Base-by-base conservation (phyloP, 2,888 invertebrate genomes). In the Hirtodrosophila alboralis region DNA sequence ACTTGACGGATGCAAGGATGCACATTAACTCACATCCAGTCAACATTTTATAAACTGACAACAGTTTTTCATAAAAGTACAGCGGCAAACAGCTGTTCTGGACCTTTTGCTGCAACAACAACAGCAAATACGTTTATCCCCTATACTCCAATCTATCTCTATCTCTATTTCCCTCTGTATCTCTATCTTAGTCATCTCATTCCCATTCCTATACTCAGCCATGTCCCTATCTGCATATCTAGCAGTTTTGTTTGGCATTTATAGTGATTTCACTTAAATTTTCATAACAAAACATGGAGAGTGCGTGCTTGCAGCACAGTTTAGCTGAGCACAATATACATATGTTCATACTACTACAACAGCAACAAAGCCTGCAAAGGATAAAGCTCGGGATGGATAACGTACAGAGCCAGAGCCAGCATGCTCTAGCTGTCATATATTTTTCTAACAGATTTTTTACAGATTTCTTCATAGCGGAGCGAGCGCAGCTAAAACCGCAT, bases 261-360 rank as follows among this genome's bases (percentile, higher is more conserved):
- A 80, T 83, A 86, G 87, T 86, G 87, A 86, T 86, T 87, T 86
- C 85, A 86, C 87, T 87, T 86, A 86, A 86, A 86, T 86, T 85
- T 81, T 86, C 78, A 85, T 80, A 81, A 87, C 76, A 86, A 80
- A 74, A 86, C 77, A 72, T 75, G 75, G 56, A 62, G 60, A 79
- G 72, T 81, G 85, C 84, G 84, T 79, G 79, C 70, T 65, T 54
- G 84, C 54, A 74, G 67, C 68, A 58, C 51, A 57, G 49, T 41
- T 58, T 63, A 69, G 76, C 47, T 57, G 37, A 37, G 31, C 61
- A 44, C 33, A 26, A 44, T 53, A 38, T 38, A 63, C 21, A 14
- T 27, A 27, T 12, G 10, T 7, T 18, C 23, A 18, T 18, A 5
- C 18, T 4, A 18, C 18, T 4, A 4, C 37, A 28, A 36, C 28